Evolutionary conservation across 2,797 vertebrate genomes (phyloP).

Genomic region (Acrossocheilus wenchowensis): DNA sequence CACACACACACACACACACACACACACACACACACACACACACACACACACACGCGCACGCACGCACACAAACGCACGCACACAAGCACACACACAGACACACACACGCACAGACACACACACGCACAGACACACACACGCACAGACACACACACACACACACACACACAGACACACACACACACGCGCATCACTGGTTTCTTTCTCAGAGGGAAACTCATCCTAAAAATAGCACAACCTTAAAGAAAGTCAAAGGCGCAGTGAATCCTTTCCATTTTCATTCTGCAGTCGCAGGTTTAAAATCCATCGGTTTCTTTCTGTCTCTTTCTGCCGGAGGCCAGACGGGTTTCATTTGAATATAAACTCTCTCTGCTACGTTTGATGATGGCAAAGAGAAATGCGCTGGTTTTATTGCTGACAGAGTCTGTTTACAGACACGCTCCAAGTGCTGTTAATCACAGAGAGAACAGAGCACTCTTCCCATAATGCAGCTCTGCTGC

Average conservation of each 20-base stretch:
- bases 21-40: not conserved
- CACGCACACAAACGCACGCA: not conserved
- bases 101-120: not conserved
- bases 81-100: not conserved
- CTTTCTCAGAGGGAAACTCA: slow-evolving; percentile 65
- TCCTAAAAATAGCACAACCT: slow-evolving; percentile 76
- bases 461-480: not conserved
- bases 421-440: not conserved
- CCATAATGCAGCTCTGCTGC: not conserved
- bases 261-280: not conserved
- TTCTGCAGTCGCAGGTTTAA: not conserved
- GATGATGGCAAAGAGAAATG: not conserved
- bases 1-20: not conserved
- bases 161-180: not conserved
- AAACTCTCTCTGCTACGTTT: not conserved
- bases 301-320: not conserved
- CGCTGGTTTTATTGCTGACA: not conserved
- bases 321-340: not conserved
- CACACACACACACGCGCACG: not conserved
- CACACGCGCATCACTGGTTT: not conserved
- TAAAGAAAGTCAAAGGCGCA: slow-evolving; percentile 57
- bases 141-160: not conserved
- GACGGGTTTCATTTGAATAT: not conserved
- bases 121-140: not conserved
- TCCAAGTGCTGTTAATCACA: not conserved